Evolutionary conservation across 2,888 invertebrate species (phyloP).

Genomic region (Meganola albula): DNA sequence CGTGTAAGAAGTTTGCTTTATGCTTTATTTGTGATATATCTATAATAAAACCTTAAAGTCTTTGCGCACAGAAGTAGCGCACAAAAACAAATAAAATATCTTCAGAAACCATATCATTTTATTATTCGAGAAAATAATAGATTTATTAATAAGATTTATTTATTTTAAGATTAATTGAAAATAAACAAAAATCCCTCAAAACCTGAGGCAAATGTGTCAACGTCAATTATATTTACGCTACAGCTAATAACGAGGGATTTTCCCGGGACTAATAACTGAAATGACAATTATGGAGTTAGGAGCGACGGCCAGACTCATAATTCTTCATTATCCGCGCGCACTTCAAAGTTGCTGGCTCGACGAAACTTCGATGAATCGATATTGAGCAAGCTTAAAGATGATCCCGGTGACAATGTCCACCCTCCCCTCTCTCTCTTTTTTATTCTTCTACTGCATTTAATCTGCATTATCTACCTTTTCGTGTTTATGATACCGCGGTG

Average conservation of each 20-base stretch:
- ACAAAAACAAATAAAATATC: too few relatives aligned
- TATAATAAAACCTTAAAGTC: too few relatives aligned
- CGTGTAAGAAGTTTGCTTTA: constrained; percentile 10
- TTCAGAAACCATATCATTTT: too few relatives aligned
- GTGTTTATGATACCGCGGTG: too few relatives aligned
- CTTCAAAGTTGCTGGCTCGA: constrained; percentile 38
- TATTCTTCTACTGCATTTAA: constrained; percentile 14
- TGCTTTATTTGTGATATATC: too few relatives aligned
- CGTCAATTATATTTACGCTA: constrained; percentile 14
- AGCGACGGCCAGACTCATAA: constrained; percentile 60
- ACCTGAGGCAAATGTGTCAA: constrained; percentile 13
- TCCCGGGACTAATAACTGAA: constrained; percentile 39
- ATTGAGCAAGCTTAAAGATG: constrained; percentile 40
- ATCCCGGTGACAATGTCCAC: constrained; percentile 29
- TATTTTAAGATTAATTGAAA: too few relatives aligned
- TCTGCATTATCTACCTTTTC: constrained; percentile 11
- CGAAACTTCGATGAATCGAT: constrained; percentile 51
- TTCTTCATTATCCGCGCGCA: constrained; percentile 62
- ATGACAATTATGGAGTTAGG: constrained; percentile 53
- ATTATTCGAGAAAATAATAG: too few relatives aligned
- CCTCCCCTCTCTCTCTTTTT: constrained; percentile 11
- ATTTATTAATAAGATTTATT: too few relatives aligned
- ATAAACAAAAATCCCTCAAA: constrained; percentile 5
- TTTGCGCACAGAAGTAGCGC: too few relatives aligned
- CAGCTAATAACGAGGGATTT: constrained; percentile 17